phyloP scores from a whole-genome alignment of 2,113 vertebrate genomes.

The Daphoenositta chrysoptera region DNA sequence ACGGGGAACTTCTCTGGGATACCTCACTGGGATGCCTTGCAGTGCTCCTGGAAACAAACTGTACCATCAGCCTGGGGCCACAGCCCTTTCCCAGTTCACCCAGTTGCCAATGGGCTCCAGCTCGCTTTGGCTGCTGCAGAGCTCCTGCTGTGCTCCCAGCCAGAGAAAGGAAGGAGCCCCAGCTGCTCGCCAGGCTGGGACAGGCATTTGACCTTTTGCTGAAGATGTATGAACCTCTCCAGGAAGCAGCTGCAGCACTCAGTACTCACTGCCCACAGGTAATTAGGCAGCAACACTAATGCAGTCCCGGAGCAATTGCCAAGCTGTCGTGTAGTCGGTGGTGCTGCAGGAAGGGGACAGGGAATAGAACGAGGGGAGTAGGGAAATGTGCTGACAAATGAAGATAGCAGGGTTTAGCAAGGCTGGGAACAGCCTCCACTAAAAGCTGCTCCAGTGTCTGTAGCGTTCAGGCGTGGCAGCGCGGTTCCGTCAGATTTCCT shows the following conservation, averaged over 20 bases:
- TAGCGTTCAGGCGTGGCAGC: not conserved
- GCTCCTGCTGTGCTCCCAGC: not conserved
- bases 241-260: not conserved
- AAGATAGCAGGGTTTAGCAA: not conserved
- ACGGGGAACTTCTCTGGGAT: not conserved
- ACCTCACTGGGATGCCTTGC: not conserved
- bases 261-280: not conserved
- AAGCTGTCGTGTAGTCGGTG: not conserved
- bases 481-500: not conserved
- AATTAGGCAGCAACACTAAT: not conserved
- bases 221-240: not conserved
- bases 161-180: accelerated
- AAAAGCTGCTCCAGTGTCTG: not conserved
- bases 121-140: not conserved
- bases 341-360: not conserved
- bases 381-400: not conserved
- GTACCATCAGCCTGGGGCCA: not conserved
- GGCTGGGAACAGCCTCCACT: not conserved
- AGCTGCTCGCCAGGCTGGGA: not conserved
- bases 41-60: not conserved
- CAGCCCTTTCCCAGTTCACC: not conserved
- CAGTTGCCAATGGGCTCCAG: not conserved
- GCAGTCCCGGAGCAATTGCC: not conserved
- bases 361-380: not conserved
- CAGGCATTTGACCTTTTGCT: not conserved